Conservation (phyloP, 2,888 invertebrate species). For the Perizoma flavofasciatum region DNA sequence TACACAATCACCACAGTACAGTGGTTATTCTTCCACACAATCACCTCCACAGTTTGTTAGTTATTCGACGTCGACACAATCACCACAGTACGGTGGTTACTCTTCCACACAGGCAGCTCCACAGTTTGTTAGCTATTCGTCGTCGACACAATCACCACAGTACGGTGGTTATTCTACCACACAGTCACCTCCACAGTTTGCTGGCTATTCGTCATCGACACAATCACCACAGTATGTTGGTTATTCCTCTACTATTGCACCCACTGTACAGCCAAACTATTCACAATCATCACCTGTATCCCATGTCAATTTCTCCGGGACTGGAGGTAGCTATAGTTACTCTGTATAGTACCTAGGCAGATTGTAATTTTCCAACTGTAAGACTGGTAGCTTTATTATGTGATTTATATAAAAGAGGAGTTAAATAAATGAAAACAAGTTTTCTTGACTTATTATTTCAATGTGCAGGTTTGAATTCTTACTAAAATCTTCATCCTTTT, state of each 20-base stretch:
- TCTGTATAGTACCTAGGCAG: conserved; percentile 29
- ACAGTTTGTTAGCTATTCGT: conserved; percentile 9
- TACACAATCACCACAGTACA: background rate
- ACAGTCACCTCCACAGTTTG: conserved; percentile 3
- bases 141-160: conserved; percentile 1
- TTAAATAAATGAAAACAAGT: conserved; percentile 20
- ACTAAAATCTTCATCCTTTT: background rate
- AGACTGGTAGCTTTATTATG: conserved; percentile 27
- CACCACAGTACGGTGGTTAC: background rate
- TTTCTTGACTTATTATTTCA: conserved; percentile 2
- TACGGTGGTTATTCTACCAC: conserved; percentile 12
- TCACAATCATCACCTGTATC: conserved; percentile 65
- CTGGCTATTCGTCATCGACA: conserved; percentile 3
- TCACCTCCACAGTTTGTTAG: conserved; percentile 15
- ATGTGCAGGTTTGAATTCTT: background rate
- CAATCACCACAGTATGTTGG: conserved; percentile 16
- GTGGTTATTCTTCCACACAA: conserved; percentile 3
- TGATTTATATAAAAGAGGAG: conserved; percentile 13
- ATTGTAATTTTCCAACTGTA: conserved; percentile 17
- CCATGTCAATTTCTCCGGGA: conserved; percentile 83
- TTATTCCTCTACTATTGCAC: conserved; percentile 10
- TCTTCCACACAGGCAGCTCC: conserved; percentile 2
- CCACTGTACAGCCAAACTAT: conserved; percentile 32
- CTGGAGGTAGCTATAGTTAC: conserved; percentile 64
- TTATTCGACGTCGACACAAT: conserved; percentile 6